Percentiles rank a stretch among this genome's conserved stretches.
Conservation (phyloP, 1,140 invertebrate species). For the Pinna nobilis region DNA sequence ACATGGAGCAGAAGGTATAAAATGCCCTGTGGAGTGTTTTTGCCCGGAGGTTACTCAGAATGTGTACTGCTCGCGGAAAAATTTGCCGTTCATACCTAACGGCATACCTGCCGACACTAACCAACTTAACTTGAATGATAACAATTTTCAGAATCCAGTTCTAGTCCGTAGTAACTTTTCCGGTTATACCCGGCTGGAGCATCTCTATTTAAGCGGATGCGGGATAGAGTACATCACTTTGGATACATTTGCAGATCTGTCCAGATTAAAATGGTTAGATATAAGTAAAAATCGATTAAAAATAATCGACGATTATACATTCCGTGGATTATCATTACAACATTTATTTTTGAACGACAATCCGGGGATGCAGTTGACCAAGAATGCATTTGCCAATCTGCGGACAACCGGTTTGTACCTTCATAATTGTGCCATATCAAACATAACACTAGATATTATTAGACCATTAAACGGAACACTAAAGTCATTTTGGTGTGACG, state of each 20-base stretch:
- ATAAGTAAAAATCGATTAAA: conserved; percentile 71
- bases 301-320: conserved; percentile 67
- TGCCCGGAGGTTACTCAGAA: conserved; percentile 67
- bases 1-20: conserved; percentile 17
- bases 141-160: conserved; percentile 61
- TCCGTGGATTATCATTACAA: conserved; percentile 68
- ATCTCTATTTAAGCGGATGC: conserved; percentile 70
- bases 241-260: conserved; percentile 69
- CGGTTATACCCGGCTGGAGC: conserved; percentile 58
- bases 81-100: conserved; percentile 64
- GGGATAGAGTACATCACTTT: conserved; percentile 70
- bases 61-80: conserved; percentile 69
- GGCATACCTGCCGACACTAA: conserved; percentile 67
- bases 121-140: conserved; percentile 70
- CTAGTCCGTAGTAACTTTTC: conserved; percentile 66
- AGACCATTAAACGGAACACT: conserved; percentile 68
- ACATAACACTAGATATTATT: conserved; percentile 63
- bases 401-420: conserved; percentile 70
- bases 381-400: conserved; percentile 67
- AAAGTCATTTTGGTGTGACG: conserved; percentile 69
- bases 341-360: conserved; percentile 73
- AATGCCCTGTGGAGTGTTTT: conserved; percentile 70
- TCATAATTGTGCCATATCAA: conserved; percentile 66
- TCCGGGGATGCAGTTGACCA: conserved; percentile 63
- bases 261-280: conserved; percentile 70